Percentiles rank a stretch among this genome's conserved stretches.
phyloP scores from a whole-genome alignment of 2,113 vertebrate species.

The Paralichthys olivaceus region DNA sequence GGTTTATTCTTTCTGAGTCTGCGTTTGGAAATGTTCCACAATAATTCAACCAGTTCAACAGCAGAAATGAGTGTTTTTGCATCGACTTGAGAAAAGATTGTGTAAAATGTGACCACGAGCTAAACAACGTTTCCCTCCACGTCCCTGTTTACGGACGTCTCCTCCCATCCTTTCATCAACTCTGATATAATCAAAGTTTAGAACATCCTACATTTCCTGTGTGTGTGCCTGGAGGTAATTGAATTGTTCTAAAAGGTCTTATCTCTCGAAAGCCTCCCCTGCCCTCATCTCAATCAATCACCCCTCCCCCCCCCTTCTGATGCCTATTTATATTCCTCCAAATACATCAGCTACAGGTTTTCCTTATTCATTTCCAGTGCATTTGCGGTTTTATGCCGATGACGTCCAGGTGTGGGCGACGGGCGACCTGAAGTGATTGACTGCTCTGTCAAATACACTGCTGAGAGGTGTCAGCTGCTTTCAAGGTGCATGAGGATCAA shows the following conservation, averaged over 20 bases:
- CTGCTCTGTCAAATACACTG: constrained; percentile 40
- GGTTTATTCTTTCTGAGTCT: not conserved
- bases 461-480: constrained; percentile 49
- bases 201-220: constrained; percentile 40
- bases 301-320: constrained; percentile 60
- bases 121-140: constrained; percentile 47
- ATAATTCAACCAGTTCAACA: constrained; percentile 25
- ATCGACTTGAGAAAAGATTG: not conserved
- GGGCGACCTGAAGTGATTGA: constrained; percentile 57
- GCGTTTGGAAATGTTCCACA: constrained; percentile 3
- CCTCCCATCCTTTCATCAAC: constrained; percentile 59
- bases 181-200: constrained; percentile 55
- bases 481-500: constrained; percentile 52
- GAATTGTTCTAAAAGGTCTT: constrained; percentile 88
- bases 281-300: constrained; percentile 76
- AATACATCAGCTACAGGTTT: constrained; percentile 41
- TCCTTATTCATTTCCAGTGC: constrained; percentile 46
- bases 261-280: constrained; percentile 79
- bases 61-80: constrained; percentile 33
- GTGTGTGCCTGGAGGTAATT: constrained; percentile 84
- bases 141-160: constrained; percentile 48
- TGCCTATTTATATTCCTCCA: constrained; percentile 46
- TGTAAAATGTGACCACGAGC: constrained; percentile 20
- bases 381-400: constrained; percentile 44
- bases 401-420: constrained; percentile 48